Percentiles rank a stretch among this genome's conserved stretches.
Conservation (phyloP, 2,113 vertebrate genomes). For the Tachysurus vachellii region DNA sequence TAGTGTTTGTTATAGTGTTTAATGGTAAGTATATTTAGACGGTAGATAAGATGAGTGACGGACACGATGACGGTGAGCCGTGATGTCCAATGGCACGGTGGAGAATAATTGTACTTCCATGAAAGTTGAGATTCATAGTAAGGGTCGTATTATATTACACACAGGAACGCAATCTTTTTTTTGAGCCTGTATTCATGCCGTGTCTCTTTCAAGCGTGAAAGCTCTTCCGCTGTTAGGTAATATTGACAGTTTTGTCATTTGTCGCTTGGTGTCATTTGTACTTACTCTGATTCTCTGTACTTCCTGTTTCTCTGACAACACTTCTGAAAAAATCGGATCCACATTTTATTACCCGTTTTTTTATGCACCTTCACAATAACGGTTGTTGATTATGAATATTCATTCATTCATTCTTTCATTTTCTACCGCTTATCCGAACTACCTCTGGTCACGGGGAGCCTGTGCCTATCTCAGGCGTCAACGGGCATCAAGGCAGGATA, state of each 20-base stretch:
- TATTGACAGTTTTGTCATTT: background rate
- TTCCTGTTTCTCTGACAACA: background rate
- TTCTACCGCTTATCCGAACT: too few species aligned
- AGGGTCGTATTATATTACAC: background rate
- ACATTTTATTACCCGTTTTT: background rate
- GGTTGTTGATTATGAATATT: background rate
- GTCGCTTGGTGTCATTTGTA: background rate
- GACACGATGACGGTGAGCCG: background rate
- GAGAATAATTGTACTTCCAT: background rate
- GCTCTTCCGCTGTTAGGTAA: background rate
- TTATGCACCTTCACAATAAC: background rate
- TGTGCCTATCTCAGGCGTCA: too few species aligned
- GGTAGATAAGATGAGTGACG: background rate
- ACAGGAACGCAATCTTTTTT: background rate
- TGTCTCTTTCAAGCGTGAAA: background rate
- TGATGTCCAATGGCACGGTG: background rate
- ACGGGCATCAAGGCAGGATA: too few species aligned
- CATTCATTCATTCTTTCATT: too few species aligned
- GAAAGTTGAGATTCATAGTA: background rate
- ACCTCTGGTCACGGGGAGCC: too few species aligned
- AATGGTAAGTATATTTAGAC: background rate
- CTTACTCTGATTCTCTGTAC: background rate
- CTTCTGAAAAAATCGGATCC: background rate
- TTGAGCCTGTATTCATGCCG: background rate
- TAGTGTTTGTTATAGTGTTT: background rate